Evolutionary conservation across 2,113 vertebrate species (phyloP), one percentile per base, ranked within the genome.

Genomic region (Gavia stellata): DNA sequence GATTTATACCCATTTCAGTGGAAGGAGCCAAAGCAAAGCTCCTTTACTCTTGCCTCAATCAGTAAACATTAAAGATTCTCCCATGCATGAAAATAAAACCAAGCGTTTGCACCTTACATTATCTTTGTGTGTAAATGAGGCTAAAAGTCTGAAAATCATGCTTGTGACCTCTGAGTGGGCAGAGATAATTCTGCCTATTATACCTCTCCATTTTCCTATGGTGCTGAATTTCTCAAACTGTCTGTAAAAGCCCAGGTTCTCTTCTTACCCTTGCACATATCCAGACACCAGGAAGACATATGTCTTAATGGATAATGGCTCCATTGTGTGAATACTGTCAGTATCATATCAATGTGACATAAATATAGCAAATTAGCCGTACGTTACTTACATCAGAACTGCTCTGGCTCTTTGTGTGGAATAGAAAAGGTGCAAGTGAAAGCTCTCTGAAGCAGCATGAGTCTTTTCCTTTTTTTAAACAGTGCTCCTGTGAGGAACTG

Each of bases 271-370:
- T 95, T 61, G 25, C 70, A 61, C 80, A 72, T 53, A 92, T 14
- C 52, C 84, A 92, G 87, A 90, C 87, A 86, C 73, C 86, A 88
- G 87, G 92, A 89, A 94, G 94, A 89, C 86, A 68, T 84, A 81
- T 84, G 74, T 94, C 94, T 97, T 92, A 93, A 93, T 94, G 91
- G 78, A 96, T 96, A 97, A 95, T 94, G 79, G 79, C 85, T 96
- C 84, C 92, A 88, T 93, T 96, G 94, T 95, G 81, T 88, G 92
- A 83, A 75, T 95, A 88, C 81, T 96, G 96, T 90, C 94, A 94
- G 93, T 73, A 94, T 96, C 90, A 94, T 86, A 94, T 90, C 85
- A 95, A 58, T 66, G 79, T 95, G 93, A 95, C 93, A 97, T 75
- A 96, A 95, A 96, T 96, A 96, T 5, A 94, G 92, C 93, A 94